Conservation (phyloP, 1,140 invertebrate genomes). For the Caerostris darwini region DNA sequence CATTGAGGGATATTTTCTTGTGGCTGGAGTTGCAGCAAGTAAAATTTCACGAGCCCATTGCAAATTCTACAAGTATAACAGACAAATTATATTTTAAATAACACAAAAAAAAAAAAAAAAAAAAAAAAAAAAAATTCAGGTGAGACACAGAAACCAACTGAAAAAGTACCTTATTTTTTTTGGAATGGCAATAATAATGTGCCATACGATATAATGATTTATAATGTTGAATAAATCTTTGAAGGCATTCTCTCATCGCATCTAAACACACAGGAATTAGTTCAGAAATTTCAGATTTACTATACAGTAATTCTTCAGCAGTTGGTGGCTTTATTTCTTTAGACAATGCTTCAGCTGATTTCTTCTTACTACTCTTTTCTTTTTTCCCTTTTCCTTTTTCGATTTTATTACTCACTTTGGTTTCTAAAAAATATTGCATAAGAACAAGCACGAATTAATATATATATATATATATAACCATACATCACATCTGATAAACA, state of each 20-base stretch:
- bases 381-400: slow-evolving; percentile 35
- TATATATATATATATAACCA: too few relatives aligned
- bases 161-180: slow-evolving; percentile 81
- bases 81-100: slow-evolving; percentile 56
- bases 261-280: slow-evolving; percentile 86
- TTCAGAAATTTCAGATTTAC: slow-evolving; percentile 79
- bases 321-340: slow-evolving; percentile 79
- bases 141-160: background rate
- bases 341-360: background rate
- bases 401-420: too few relatives aligned
- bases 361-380: background rate
- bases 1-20: slow-evolving; percentile 82
- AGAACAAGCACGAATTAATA: too few relatives aligned
- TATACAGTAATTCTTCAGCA: slow-evolving; percentile 49
- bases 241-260: slow-evolving; percentile 91
- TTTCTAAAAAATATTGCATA: too few relatives aligned
- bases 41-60: slow-evolving; percentile 88
- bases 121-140: slow-evolving; percentile 73
- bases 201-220: slow-evolving; percentile 94
- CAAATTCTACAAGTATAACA: slow-evolving; percentile 84
- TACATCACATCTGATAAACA: too few relatives aligned
- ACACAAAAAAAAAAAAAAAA: slow-evolving; percentile 78
- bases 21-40: slow-evolving; percentile 80
- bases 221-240: slow-evolving; percentile 94
- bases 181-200: slow-evolving; percentile 90